Conservation (phyloP, 2,888 invertebrate species). For the Drosophila affinis region DNA sequence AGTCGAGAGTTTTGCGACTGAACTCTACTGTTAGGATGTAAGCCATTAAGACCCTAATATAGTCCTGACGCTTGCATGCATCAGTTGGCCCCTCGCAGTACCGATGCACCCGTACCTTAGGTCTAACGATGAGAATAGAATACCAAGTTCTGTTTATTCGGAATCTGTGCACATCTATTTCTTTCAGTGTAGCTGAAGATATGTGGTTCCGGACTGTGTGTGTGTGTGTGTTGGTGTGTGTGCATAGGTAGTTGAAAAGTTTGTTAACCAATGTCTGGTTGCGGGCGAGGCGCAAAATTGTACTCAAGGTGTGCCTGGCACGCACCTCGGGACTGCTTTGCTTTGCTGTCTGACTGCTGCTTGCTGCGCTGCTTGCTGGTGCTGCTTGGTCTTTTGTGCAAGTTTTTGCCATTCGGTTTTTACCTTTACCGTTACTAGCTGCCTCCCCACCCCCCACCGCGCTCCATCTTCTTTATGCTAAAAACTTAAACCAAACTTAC, state of each 20-base stretch:
- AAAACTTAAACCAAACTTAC: conserved; percentile 78
- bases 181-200: neutral
- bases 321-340: conserved; percentile 48
- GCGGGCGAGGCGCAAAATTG: conserved; percentile 64
- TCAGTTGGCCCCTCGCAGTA: no score
- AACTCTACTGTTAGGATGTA: no score
- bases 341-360: conserved; percentile 67
- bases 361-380: neutral
- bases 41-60: no score
- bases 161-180: neutral
- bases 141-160: no score
- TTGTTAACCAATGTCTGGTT: conserved; percentile 78
- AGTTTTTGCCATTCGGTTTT: conserved; percentile 56
- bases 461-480: conserved; percentile 63
- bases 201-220: neutral
- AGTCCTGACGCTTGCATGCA: no score
- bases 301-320: conserved; percentile 74
- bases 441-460: neutral
- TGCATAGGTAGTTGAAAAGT: conserved; percentile 65
- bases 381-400: conserved; percentile 66
- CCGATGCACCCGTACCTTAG: no score
- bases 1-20: no score
- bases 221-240: conserved; percentile 28
- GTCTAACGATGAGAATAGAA: no score
- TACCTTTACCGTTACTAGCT: conserved; percentile 12